phyloP scores from a whole-genome alignment of 2,113 vertebrate genomes.

The Cinclus cinclus region DNA sequence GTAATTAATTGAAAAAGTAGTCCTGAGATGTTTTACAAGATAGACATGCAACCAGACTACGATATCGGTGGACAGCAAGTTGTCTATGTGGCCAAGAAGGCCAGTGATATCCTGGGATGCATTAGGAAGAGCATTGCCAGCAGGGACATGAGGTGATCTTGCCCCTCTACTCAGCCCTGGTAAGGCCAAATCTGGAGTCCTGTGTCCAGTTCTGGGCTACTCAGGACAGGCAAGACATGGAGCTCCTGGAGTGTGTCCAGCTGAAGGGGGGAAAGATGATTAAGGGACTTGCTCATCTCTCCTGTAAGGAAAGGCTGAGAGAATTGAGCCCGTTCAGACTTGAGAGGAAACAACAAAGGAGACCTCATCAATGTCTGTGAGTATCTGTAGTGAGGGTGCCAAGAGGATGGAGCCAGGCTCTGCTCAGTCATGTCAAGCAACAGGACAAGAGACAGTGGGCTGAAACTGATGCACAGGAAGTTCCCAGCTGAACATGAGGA shows the following conservation, averaged over 20 bases:
- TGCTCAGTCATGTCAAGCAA: not conserved
- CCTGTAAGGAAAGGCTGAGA: not conserved
- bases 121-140: not conserved
- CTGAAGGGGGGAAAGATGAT: not conserved
- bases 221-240: rapidly evolving
- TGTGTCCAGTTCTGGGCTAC: not conserved
- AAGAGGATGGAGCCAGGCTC: not conserved
- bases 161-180: not conserved
- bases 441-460: not conserved
- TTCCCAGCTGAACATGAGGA: not conserved
- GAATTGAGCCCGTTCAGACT: not conserved
- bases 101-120: rapidly evolving
- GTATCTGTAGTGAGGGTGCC: not conserved
- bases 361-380: not conserved
- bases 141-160: rapidly evolving
- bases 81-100: not conserved
- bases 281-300: not conserved
- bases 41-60: not conserved
- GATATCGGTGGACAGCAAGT: not conserved
- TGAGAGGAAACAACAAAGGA: not conserved
- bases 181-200: too few relatives aligned
- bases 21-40: not conserved
- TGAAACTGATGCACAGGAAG: not conserved
- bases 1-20: not conserved
- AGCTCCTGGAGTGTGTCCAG: rapidly evolving